phyloP scores from a whole-genome alignment of 1,140 invertebrate genomes.

The Phymastichus coffea region DNA sequence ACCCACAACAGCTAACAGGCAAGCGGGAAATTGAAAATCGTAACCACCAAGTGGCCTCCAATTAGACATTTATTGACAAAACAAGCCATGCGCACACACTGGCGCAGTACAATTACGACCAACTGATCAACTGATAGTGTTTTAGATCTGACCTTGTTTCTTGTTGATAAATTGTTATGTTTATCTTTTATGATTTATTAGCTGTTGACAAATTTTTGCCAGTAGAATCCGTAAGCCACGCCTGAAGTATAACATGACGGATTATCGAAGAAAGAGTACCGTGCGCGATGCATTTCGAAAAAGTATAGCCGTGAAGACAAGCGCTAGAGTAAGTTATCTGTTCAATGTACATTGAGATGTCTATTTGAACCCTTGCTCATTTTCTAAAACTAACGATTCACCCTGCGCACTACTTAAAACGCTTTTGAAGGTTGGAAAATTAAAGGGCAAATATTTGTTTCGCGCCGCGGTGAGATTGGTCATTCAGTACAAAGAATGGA shows the following conservation, averaged over 20 bases:
- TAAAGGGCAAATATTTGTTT: constrained; percentile 58
- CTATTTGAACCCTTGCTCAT: too few species aligned
- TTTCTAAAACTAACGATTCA: too few species aligned
- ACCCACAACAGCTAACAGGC: neutral
- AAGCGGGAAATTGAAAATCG: neutral
- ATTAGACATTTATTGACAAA: constrained; percentile 28
- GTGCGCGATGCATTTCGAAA: constrained; percentile 33
- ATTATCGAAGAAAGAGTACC: constrained; percentile 18
- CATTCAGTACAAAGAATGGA: constrained; percentile 42
- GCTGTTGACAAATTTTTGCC: too few species aligned
- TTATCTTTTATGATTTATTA: neutral
- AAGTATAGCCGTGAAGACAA: too few species aligned
- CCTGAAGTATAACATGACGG: constrained; percentile 9
- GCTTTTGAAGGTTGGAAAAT: constrained; percentile 38
- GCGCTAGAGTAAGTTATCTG: too few species aligned
- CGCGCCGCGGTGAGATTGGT: constrained; percentile 58
- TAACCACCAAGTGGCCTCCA: neutral
- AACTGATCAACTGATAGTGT: too few species aligned
- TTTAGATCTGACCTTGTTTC: neutral
- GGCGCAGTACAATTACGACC: neutral
- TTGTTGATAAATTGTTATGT: neutral
- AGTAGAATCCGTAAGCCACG: too few species aligned
- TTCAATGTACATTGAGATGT: too few species aligned
- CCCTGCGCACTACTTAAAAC: too few species aligned
- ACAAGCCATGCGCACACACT: constrained; percentile 23